phyloP scores from a whole-genome alignment of 2,113 vertebrate genomes.

The Mesitornis unicolor region DNA sequence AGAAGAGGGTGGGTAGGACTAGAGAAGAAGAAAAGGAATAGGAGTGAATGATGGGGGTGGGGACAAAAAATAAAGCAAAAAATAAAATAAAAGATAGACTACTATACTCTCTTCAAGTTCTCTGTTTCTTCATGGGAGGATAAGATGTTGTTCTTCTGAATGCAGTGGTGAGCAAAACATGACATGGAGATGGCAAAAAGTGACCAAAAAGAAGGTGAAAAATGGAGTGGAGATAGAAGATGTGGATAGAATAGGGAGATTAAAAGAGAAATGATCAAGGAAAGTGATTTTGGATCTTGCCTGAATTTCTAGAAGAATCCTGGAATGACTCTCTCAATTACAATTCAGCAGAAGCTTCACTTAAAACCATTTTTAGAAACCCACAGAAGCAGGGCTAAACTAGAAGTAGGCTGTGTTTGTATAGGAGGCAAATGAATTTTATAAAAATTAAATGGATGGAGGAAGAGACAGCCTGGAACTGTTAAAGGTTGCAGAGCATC shows the following conservation, averaged over 20 bases:
- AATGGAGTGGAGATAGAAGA: not conserved
- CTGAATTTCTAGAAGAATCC: not conserved
- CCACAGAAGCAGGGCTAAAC: not conserved
- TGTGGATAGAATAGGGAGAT: not conserved
- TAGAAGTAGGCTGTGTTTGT: not conserved
- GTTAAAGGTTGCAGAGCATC: not conserved
- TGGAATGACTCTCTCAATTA: not conserved
- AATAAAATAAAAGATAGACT: not conserved
- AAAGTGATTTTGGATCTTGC: not conserved
- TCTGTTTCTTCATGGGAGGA: not conserved
- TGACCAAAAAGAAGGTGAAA: not conserved
- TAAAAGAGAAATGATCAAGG: not conserved
- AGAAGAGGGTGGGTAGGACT: not conserved
- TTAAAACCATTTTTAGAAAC: not conserved
- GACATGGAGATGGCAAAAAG: not conserved
- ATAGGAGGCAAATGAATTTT: not conserved
- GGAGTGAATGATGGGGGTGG: not conserved
- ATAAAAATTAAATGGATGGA: not conserved
- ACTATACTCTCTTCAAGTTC: not conserved
- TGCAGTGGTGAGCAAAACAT: not conserved
- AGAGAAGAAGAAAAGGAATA: not conserved
- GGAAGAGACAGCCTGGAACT: not conserved
- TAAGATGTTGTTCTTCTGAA: not conserved
- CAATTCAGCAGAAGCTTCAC: not conserved
- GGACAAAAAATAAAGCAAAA: not conserved